Base-by-base conservation (phyloP, 2,797 vertebrate genomes). In the Brachymystax lenok region DNA sequence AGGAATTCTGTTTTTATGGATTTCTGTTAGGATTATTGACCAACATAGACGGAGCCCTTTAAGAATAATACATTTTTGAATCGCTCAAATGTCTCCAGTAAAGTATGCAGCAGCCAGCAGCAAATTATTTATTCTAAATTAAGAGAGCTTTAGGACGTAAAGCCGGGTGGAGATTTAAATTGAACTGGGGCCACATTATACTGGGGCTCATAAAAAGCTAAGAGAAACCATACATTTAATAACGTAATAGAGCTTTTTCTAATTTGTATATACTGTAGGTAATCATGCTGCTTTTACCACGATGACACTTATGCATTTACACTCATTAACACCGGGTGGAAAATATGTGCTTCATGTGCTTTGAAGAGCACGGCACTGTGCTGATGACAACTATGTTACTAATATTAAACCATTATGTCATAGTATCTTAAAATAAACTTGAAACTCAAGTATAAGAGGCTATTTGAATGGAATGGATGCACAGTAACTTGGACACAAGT, bases 51-150 rank as follows among this genome's bases (percentile, higher is more conserved):
- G 71, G 82, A 71, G 35, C 66, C 81, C 80, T 85, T 61, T 80
- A 75, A 83, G 72, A 83, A 74, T 54, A 79, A 79, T 73, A 64
- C 8, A 78, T 86, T 82, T 79, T 88, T 88, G 73, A 79, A 85
- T 51, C 72, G 73, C 66, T 87, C 79, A 75, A 69, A 76, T 84
- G 79, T 80, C 79, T 87, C 77, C 77, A 84, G 69, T 85, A 81
- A 87, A 87, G 80, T 85, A 84, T 85, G 86, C 63, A 51, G 69
- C 69, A 75, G 74, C 81, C 82, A 87, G 87, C 82, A 77, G 72
- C 76, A 83, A 87, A 86, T 88, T 76, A 89, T 83, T 83, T 79
- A 82, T 77, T 79, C 74, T 79, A 81, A 90, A 89, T 84, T 89
- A 82, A 83, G 64, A 80, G 71, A 85, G 82, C 78, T 88, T 84